Base-by-base conservation (phyloP, 2,797 vertebrate genomes). In the Cyprinella venusta region DNA sequence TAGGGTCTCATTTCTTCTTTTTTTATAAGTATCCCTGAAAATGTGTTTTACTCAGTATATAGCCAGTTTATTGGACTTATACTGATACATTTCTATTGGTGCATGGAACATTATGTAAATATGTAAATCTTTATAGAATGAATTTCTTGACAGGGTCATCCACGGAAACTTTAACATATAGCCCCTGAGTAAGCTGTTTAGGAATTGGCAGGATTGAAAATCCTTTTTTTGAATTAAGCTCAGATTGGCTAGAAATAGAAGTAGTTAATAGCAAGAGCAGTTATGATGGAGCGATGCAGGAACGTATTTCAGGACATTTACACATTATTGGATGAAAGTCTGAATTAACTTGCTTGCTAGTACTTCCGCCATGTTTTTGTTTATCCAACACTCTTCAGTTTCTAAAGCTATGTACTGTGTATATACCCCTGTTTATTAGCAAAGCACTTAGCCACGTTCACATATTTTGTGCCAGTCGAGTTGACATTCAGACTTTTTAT, bases 1-100 rank as follows among this genome's bases (percentile, higher is more conserved):
- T 85, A 93, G 93, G 92, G 93, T 94, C 92, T 93, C 92, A 90
- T 93, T 92, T 83, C 90, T 90, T 72, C 59, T 64, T 79, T 72
- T 76, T 65, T 79, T 81, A 80, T 88, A 88, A 89, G 91, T 89
- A 90, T 91, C 91, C 92, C 92, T 90, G 89, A 86, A 90, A 76
- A 84, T 90, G 85, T 87, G 81, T 87, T 71, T 68, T 38, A 45
- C 63, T 79, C 50, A 33, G 75, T 85, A 81, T 59, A 54, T 50
- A 85, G 50, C 50, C 79, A 69, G 24, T 76, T 59, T 69, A 38
- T 70, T 77, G 52, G 52, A 70, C 42, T 78, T 78, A 68, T 68
- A 74, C 80, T 75, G 70, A 82, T 40, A 59, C 0, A 70, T 70
- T 83, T 83, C 42, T 70, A 78, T 83, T 83, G 81, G 75, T 77